Base-by-base conservation (phyloP, 92 coral and sea anemone species). In the Desmophyllum pertusum region DNA sequence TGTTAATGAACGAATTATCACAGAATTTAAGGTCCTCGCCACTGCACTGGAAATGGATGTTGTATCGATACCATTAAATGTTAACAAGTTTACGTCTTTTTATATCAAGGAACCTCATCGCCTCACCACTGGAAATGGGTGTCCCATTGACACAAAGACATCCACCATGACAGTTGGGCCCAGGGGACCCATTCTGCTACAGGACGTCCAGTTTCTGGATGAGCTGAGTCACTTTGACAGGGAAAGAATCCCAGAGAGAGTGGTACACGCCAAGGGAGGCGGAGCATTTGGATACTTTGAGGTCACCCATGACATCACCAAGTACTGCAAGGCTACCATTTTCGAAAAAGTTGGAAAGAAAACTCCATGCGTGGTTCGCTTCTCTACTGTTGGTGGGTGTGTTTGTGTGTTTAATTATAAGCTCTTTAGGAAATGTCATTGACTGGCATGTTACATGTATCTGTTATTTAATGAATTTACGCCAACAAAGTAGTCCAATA, bases 211-310 rank as follows among this genome's bases (percentile, higher is more conserved):
- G 83, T 97, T 88, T 86, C 87, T 97, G 77, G 99, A 97, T 42
- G 92, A 90, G 37, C 90, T 97, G 98, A 93, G 98, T 17, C 99
- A 97, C 83, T 97, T 97, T 87, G 99, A 97, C 87, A 85, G 95
- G 25, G 99, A 97, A 55, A 86, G 99, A 41, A 97, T 97, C 90
- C 98, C 99, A 2, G 99, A 97, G 83, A 90, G 99, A 69, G 98
- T 97, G 63, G 99, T 97, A 14, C 99, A 97, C 66, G 99, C 99
- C 69, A 97, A 97, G 83, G 99, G 99, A 33, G 99, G 98, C 21
- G 99, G 99, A 27, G 99, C 99, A 38, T 97, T 97, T 89, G 99
- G 99, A 23, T 92, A 93, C 82, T 97, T 97, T 88, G 93, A 97
- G 88, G 97, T 97, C 29, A 97, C 98, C 1, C 95, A 97, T 84